These are phyloP conservation scores for Marisa cornuarietis DNA, from an alignment of 1,140 invertebrate genomes.

Conservation along the genomic window DNA sequence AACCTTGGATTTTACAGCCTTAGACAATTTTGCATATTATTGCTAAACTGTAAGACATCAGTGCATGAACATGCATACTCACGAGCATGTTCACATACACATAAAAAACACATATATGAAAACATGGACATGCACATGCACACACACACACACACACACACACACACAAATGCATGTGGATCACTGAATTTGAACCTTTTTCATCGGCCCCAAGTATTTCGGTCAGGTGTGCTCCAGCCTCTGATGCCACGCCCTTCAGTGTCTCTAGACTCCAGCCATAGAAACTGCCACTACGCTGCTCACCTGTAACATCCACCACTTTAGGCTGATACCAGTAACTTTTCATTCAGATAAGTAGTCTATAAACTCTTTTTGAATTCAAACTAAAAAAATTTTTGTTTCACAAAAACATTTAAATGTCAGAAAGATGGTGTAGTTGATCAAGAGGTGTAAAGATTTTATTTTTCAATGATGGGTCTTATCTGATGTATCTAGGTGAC, in stretches of 20 bases:
- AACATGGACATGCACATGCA: no score
- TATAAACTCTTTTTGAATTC: not conserved
- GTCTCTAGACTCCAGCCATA: conserved; percentile 62
- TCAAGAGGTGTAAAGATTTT: no score
- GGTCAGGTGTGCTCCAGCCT: conserved; percentile 57
- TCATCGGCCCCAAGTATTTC: conserved; percentile 19
- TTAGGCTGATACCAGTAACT: no score
- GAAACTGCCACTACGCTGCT: conserved; percentile 44
- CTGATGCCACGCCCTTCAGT: conserved; percentile 53
- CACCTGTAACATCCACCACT: conserved; percentile 28
- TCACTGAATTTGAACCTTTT: not conserved
- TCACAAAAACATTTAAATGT: no score
- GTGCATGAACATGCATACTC: not conserved
- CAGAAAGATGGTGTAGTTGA: no score
- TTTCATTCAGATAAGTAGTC: no score
- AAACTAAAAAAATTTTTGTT: no score
- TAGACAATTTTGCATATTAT: no score
- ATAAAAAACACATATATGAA: not conserved
- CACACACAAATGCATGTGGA: not conserved
- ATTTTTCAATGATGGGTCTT: no score
- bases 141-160: not conserved
- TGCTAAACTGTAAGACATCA: no score
- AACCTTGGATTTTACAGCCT: no score
- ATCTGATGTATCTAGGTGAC: no score
- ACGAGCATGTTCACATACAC: not conserved